Base-by-base conservation (phyloP, 1,140 invertebrate species). In the Neodiprion lecontei region DNA sequence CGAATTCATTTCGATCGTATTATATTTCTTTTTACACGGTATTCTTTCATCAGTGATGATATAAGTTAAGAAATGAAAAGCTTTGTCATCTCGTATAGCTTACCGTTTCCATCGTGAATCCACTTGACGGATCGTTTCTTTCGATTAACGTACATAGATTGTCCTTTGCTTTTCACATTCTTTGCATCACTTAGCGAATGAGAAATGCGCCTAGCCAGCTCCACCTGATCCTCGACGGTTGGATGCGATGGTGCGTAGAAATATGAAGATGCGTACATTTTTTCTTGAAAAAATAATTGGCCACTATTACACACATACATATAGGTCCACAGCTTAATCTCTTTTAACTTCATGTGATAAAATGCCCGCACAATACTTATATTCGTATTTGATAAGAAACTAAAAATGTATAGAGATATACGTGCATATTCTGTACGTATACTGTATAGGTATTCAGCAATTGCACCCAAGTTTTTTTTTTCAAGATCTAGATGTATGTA, bases 201-300 rank as follows among this genome's bases (percentile, higher is more conserved):
- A 72, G 96, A 97, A 84, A 99, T 98, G 83, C 94, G 92, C 67
- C 95, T 91, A 66, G 96, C 97, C 73, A 98, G 89, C 84, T 96
- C 93, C 82, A 98, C 96, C 88, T 99, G 97, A 85, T 99, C 97
- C 83, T 98, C 96, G 72, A 99, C 94, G 0, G 97, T 98, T 1
- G 97, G 97, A 87, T 98, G 97, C 53, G 93, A 92, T 28, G 94
- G 92, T 14, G 95, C 93, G 88, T 98, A 99, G 91, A 98, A 99
- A 79, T 96, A 95, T 14, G 97, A 98, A 67, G 96, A 97, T 12
- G 96, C 93, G 87, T 94, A 98, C 85, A 96, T 93, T 89, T 97
- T 97, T 85, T 95, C 96, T 97, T 89, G 48, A 90, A 87, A 81
- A 74, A 76, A 71, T 10, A 47, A 74, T 72, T 10, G 28, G 48